Base-by-base conservation (phyloP, 2,888 invertebrate species). In the Amphipyra berbera region DNA sequence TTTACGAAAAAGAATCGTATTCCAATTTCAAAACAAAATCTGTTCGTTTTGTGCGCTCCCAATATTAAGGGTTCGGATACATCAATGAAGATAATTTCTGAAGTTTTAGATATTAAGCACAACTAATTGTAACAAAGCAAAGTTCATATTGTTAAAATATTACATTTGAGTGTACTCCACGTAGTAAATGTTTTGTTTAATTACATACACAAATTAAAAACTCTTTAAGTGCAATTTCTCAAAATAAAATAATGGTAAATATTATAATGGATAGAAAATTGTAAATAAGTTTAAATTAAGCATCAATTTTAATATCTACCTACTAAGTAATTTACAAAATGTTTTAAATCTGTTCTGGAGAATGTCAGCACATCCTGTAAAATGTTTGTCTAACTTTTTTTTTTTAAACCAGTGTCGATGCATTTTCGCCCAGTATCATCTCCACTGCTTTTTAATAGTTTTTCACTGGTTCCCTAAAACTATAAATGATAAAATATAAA, bases 141-240 rank as follows among this genome's bases (percentile, higher is more conserved):
- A 56, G n/a, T 15, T 47, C 27, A 68, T 56, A 54, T 57, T 47
- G 47, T 61, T 61, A 35, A n/a, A 57, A 49, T 33, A 45, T 40
- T 45, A 44, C n/a, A 15, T 52, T 45, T 61, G 33, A 37, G 54
- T 53, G 75, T 58, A 54, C 54, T 55, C 41, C 48, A 40, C 41
- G 42, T 69, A 71, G 57, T 14, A 44, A 71, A 52, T 10, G 7
- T 40, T 49, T 60, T 50, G 9, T 52, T 56, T 56, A 49, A 68
- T 30, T 30, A 7, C 61, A 30, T 50, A 54, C 41, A 58, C 59
- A 46, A 55, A 68, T 65, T 40, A 61, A 61, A 30, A 75, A 66
- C 50, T 68, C 57, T 73, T 53, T 79, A 82, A 73, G 81, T 84
- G 83, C 83, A 84, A 82, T 84, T 84, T 82, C 65, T 76, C 68